phyloP scores from a whole-genome alignment of 2,888 invertebrate species.

The Acanthoscelides obtectus region DNA sequence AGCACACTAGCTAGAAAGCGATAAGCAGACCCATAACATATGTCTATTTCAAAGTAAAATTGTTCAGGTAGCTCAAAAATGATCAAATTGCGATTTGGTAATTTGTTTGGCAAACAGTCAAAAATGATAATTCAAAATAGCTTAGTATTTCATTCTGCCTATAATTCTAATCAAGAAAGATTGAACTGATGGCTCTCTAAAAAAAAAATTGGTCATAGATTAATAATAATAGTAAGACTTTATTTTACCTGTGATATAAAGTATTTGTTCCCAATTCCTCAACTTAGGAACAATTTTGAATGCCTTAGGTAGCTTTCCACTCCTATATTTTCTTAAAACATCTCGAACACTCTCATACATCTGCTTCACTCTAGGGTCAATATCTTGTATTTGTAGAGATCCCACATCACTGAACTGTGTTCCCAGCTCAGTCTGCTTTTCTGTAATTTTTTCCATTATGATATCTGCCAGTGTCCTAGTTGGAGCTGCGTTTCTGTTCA shows the following conservation, averaged over 20 bases:
- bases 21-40: no score
- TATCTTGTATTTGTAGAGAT: conserved; percentile 69
- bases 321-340: conserved; percentile 83
- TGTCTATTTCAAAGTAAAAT: no score
- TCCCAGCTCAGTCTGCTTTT: conserved; percentile 86
- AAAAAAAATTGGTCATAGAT: no score
- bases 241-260: conserved; percentile 30
- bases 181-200: no score
- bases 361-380: conserved; percentile 76
- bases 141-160: no score
- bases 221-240: no score
- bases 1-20: no score
- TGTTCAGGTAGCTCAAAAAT: no score
- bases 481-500: conserved; percentile 58
- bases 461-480: conserved; percentile 78
- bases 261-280: conserved; percentile 71
- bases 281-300: conserved; percentile 94
- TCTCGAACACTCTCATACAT: conserved; percentile 90
- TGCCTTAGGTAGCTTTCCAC: conserved; percentile 96
- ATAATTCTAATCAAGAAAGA: no score
- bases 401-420: conserved; percentile 79
- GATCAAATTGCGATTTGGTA: no score
- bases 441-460: conserved; percentile 87
- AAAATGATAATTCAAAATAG: no score
- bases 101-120: no score